Evolutionary conservation across 2,113 vertebrate species (phyloP).

Genomic region (Athene cunicularia): DNA sequence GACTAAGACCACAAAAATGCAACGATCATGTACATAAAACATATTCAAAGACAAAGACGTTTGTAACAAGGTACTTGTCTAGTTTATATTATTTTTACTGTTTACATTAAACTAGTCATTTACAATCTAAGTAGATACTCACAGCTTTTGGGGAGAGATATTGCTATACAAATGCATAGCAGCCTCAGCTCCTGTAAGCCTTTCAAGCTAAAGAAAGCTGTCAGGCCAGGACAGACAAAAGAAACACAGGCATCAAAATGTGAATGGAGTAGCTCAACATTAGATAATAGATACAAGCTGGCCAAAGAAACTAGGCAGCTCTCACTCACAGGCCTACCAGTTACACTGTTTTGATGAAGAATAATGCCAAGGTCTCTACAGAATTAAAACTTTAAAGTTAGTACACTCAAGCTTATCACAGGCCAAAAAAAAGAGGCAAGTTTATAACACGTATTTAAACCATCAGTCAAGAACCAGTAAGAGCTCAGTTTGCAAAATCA

Average conservation of each 20-base stretch:
- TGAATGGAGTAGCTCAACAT: background rate
- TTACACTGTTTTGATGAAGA: background rate
- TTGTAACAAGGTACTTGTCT: background rate
- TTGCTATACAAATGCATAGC: background rate
- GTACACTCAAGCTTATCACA: background rate
- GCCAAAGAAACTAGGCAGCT: background rate
- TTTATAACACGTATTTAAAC: background rate
- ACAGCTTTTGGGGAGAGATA: background rate
- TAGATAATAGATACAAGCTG: background rate
- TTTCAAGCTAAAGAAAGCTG: background rate
- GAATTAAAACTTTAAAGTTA: background rate
- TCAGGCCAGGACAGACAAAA: background rate
- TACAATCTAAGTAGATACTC: background rate
- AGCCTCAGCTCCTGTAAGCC: background rate
- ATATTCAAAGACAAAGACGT: background rate
- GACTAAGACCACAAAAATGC: background rate
- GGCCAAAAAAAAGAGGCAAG: background rate
- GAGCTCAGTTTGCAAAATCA: background rate
- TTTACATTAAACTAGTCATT: background rate
- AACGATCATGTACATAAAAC: accelerated
- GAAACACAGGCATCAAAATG: background rate
- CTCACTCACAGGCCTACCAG: background rate
- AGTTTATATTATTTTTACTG: background rate
- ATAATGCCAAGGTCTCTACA: background rate
- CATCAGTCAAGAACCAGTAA: background rate